Conservation (phyloP, 2,113 vertebrate species). For the Saguinus midas region DNA sequence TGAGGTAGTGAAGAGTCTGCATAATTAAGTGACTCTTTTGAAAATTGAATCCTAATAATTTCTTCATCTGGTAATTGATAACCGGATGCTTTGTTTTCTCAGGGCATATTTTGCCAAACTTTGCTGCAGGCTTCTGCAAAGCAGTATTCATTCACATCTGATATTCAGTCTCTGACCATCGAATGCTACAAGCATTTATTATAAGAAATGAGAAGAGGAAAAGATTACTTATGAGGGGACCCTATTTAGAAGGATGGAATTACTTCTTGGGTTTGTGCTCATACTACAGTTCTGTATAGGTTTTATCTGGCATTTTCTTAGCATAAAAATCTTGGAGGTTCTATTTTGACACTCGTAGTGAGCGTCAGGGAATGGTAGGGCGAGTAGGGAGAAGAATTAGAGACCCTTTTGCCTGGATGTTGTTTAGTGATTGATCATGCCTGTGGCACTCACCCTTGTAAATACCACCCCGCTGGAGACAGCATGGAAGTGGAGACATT, state of each 20-base stretch:
- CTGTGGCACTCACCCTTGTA: background rate
- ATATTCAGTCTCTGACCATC: background rate
- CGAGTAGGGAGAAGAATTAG: background rate
- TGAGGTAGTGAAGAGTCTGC: constrained; percentile 13
- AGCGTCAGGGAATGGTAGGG: background rate
- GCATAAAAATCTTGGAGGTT: background rate
- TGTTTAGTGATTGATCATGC: background rate
- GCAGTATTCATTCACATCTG: background rate
- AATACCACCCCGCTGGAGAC: background rate
- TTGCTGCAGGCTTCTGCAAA: constrained; percentile 9
- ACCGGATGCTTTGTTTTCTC: background rate
- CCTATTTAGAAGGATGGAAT: background rate
- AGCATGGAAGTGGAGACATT: background rate
- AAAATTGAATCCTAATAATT: constrained; percentile 65
- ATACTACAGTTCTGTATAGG: background rate
- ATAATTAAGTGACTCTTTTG: constrained; percentile 40
- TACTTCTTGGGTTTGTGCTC: background rate
- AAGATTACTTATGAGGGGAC: background rate
- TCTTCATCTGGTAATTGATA: constrained; percentile 58
- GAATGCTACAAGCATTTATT: background rate
- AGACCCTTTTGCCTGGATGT: background rate
- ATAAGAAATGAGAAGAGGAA: background rate
- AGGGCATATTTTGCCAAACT: background rate
- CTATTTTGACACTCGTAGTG: background rate
- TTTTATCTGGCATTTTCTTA: background rate